Evolutionary conservation across 2,888 invertebrate genomes (phyloP).

Genomic region (Apoda limacodes): DNA sequence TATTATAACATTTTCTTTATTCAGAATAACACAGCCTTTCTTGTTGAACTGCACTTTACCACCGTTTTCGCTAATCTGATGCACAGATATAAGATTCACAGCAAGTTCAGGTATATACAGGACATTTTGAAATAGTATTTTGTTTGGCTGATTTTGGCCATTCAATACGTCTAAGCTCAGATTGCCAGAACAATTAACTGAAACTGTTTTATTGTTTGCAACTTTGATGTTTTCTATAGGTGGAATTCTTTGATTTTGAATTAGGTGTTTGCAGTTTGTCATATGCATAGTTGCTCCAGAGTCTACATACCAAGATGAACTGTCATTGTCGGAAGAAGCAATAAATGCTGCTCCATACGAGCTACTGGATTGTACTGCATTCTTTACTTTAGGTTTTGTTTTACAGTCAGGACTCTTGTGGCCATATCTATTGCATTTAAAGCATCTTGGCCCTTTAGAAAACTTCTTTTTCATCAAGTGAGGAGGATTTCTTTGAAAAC

Average conservation of each 20-base stretch:
- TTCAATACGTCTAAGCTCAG: constrained; percentile 10
- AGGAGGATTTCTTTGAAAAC: too few species aligned
- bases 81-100: constrained; percentile 16
- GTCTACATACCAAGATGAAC: constrained; percentile 1
- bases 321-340: constrained; percentile 1
- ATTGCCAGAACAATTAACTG: background rate
- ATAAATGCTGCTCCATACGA: constrained; percentile 1
- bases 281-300: constrained; percentile 1
- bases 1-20: too few species aligned
- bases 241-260: too few species aligned
- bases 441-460: background rate
- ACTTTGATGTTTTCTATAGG: too few species aligned
- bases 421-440: background rate
- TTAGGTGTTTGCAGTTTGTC: background rate
- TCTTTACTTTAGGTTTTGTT: background rate
- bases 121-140: too few species aligned
- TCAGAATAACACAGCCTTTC: too few species aligned
- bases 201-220: too few species aligned
- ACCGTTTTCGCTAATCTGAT: constrained; percentile 14
- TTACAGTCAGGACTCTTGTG: background rate
- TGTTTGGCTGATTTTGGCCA: constrained; percentile 10
- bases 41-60: too few species aligned
- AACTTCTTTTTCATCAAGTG: constrained; percentile 9
- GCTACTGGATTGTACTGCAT: background rate
- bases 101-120: constrained; percentile 15